Base-by-base conservation (phyloP, 2,888 invertebrate genomes). In the Apamea anceps region DNA sequence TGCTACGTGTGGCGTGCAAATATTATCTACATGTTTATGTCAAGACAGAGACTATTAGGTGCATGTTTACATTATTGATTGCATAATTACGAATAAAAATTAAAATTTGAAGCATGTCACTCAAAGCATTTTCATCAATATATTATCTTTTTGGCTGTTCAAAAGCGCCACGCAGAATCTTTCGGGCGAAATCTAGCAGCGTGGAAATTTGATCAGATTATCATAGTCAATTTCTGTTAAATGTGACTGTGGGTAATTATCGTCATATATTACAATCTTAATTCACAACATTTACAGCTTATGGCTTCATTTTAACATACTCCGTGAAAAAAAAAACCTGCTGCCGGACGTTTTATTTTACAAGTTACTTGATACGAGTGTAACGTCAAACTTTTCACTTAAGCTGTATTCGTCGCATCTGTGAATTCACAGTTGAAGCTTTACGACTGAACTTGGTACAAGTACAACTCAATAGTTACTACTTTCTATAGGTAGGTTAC, bases 311-410 rank as follows among this genome's bases (percentile, higher is more conserved):
- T 82, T 5, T 8, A 21, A 28, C 2, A 6, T 76, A 21, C 28
- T 76, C 79, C 1, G 15, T 54, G 37, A 10, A 54, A 89, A 91
- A 89, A 90, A 90, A 86, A 87, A 82, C 65, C 84, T 76, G n/a
- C 25, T 66, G 77, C 78, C 78, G 74, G 80, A 81, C 87, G 62
- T 85, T 89, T 85, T 88, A 84, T 84, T 85, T 87, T 80, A 78
- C 73, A 80, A 86, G 80, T 80, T 45, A 86, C 86, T 83, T 77
- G 83, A 87, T 87, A 85, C 85, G 82, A 84, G 75, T 75, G 80
- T 85, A 87, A 86, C 86, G 87, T 94, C 93, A 93, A 96, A 96
- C 96, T 96, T 96, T 95, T 93, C 95, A 96, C 96, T 96, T 94
- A 95, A 88, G 82, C 88, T 85, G 91, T 89, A 90, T 90, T 90